Evolutionary conservation across 2,113 vertebrate genomes (phyloP), one percentile per base, ranked within the genome.

Genomic region (Zosterops pallidus): DNA sequence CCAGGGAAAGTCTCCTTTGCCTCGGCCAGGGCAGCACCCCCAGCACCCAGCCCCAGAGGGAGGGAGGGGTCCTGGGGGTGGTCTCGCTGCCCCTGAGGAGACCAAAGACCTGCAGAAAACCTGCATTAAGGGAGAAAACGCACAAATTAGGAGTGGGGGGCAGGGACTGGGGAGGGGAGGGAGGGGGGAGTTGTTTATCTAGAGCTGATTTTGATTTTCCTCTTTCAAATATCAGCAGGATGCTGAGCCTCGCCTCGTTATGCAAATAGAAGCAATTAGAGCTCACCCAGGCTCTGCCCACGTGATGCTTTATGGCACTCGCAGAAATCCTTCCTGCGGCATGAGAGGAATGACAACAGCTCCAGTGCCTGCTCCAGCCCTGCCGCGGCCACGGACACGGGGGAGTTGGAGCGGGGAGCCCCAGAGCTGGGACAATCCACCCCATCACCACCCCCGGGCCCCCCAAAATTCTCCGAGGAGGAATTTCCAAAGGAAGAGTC

Each of bases 211-310:
- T 88, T 90, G 90, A 90, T 97, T 91, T 92, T 94, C 93, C 52
- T 63, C 95, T 92, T 95, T 91, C 94, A 89, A 67, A 92, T 76
- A 97, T 6, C 96, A 95, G 97, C 96, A 94, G 96, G 96, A 96
- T 95, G 86, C 95, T 93, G 89, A 90, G 92, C 95, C 90, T 89
- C 24, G 64, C 87, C 82, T 97, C 94, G 95, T 97, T 97, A 97
- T 97, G 96, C 95, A 97, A 96, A 97, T 90, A 92, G 95, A 96
- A 97, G 96, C 95, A 97, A 97, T 97, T 96, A 97, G 95, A 97
- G 94, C 85, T 93, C 95, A 90, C 95, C 96, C 94, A 89, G 89
- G 94, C 89, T 94, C 92, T 95, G 88, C 86, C 76, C 96, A 95
- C 86, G 91, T 95, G 95, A 94, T 4, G 71, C 74, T 93, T 94